phyloP scores from a whole-genome alignment of 2,797 vertebrate genomes.

The Ctenopoma multispine region DNA sequence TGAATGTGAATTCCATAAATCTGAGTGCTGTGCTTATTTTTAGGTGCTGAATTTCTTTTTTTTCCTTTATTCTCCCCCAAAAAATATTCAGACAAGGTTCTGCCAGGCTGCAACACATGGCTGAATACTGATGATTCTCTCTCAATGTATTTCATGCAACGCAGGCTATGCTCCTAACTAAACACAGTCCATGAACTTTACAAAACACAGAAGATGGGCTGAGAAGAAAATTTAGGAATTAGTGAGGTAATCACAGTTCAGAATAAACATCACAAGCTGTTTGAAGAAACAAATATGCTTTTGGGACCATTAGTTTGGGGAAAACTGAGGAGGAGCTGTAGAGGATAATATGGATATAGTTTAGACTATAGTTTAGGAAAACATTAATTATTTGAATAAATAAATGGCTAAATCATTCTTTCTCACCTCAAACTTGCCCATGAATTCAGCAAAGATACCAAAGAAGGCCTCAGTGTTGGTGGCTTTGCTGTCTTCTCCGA shows the following conservation, averaged over 20 bases:
- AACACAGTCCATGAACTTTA: neutral
- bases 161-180: slow-evolving; percentile 27
- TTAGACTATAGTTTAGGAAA: neutral
- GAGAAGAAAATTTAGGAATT: slow-evolving; percentile 19
- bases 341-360: neutral
- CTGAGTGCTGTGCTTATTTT: too few relatives aligned
- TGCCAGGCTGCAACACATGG: neutral
- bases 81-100: neutral
- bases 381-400: neutral
- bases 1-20: too few relatives aligned
- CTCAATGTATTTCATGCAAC: slow-evolving; percentile 4
- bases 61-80: too few relatives aligned
- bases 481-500: slow-evolving; percentile 92
- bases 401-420: neutral
- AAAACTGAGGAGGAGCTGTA: neutral
- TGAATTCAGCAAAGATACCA: slow-evolving; percentile 95
- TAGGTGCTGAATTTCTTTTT: too few relatives aligned
- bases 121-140: slow-evolving; percentile 11
- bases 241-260: slow-evolving; percentile 5
- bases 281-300: neutral
- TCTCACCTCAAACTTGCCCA: slow-evolving; percentile 95
- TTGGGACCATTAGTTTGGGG: neutral
- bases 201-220: slow-evolving; percentile 22
- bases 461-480: slow-evolving; percentile 95
- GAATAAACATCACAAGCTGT: slow-evolving; percentile 1